Percentiles rank a stretch among this genome's conserved stretches.
Evolutionary conservation across 2,888 invertebrate species (phyloP).

Genomic region (Drosophila acutilabella): DNA sequence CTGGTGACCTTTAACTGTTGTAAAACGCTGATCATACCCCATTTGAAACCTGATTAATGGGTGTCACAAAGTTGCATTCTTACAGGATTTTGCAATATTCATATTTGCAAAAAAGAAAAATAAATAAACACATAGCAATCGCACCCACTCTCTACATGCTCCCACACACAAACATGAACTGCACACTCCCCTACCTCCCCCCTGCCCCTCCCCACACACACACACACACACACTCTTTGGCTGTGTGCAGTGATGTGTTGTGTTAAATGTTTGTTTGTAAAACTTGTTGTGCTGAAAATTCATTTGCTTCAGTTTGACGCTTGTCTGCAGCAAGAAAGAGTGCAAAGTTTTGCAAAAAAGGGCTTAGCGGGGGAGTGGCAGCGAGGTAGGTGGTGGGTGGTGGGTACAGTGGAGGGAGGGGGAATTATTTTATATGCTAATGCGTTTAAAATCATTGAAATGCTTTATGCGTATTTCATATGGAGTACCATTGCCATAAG

Average conservation of each 20-base stretch:
- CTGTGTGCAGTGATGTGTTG: constrained; percentile 5
- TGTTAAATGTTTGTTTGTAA: constrained; percentile 34
- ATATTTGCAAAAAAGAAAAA: constrained; percentile 1
- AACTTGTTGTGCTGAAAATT: constrained; percentile 43
- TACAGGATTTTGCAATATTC: neutral
- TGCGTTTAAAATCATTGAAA: constrained; percentile 68
- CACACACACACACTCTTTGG: neutral
- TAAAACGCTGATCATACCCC: too few species aligned
- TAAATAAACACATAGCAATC: constrained; percentile 2
- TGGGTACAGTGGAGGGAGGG: neutral
- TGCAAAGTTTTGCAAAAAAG: neutral
- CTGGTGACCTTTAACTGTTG: too few species aligned
- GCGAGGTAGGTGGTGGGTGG: too few species aligned
- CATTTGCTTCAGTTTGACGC: constrained; percentile 44
- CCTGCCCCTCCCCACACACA: neutral
- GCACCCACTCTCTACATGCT: neutral
- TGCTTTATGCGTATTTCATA: constrained; percentile 31
- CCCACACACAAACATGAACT: neutral
- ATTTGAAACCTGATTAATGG: too few species aligned
- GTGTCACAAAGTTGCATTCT: too few species aligned
- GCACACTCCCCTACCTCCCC: constrained; percentile 5
- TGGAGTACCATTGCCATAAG: constrained; percentile 13
- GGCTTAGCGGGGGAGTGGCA: too few species aligned
- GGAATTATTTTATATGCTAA: constrained; percentile 61
- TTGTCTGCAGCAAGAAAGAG: constrained; percentile 2